Evolutionary conservation across 1,140 invertebrate species (phyloP).

Genomic region (Leptopilina boulardi): DNA sequence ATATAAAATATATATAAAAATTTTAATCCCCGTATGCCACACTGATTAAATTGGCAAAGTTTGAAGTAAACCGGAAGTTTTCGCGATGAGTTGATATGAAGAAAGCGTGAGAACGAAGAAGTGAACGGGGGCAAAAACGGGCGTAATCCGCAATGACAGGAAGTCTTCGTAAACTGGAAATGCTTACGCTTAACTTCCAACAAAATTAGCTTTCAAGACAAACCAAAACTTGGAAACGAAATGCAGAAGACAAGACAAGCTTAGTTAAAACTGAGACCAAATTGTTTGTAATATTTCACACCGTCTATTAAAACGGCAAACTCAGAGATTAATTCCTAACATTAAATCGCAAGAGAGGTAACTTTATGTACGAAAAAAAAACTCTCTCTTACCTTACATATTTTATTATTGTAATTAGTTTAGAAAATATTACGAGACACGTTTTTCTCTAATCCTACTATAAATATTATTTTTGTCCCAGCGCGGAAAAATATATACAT

Average conservation of each 20-base stretch:
- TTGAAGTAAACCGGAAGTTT: not conserved
- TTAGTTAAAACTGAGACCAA: not conserved
- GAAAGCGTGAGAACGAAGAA: not conserved
- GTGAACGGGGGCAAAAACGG: not conserved
- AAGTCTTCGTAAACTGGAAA: not conserved
- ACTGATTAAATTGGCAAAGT: not conserved
- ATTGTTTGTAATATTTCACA: conserved; percentile 1
- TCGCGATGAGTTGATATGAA: not conserved
- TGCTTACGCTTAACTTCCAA: conserved; percentile 5
- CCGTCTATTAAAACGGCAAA: not conserved
- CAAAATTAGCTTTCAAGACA: conserved; percentile 5
- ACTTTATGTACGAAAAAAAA: too few relatives aligned
- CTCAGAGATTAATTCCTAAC: not conserved
- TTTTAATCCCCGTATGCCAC: not conserved
- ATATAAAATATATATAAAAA: too few relatives aligned
- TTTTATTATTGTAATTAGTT: not conserved
- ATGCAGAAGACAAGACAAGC: not conserved
- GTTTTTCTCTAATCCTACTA: not conserved
- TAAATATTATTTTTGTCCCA: too few relatives aligned
- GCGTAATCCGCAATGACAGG: conserved; percentile 1
- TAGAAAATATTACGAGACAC: not conserved
- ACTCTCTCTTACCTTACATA: not conserved
- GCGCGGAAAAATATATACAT: too few relatives aligned
- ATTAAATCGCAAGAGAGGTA: not conserved
- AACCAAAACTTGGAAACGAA: not conserved